Base-by-base conservation (phyloP, 2,797 vertebrate species). In the Onychomys torridus region DNA sequence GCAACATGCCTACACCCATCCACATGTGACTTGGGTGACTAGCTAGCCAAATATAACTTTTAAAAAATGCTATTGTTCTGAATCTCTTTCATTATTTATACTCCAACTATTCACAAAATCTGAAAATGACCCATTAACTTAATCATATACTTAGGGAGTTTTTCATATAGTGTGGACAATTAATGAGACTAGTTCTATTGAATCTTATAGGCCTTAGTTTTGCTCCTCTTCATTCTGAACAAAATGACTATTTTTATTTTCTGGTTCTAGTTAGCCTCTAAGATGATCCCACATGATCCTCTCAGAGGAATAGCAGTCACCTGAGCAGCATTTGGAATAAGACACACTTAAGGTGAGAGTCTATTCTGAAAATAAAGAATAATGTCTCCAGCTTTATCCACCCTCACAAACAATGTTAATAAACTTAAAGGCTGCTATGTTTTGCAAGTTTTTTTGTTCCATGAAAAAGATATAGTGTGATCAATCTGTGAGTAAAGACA, bases 31-130 rank as follows among this genome's bases (percentile, higher is more conserved):
- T 86, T 19, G 0, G 1, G 0, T 27, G 82, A 25, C 61, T 25
- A 23, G 2, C 23, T 93, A 82, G 16, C 61, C 25, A 65, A 65
- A 0, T 76, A 12, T 29, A 75, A 52, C 23, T 12, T 81, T 40
- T 7, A 14, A 61, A 49, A 27, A 37, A 27, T 7, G 0, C 2
- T 40, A 0, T 3, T 40, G 3, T n/a, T 67, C 17, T 21, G 55
- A 12, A 12, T 43, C 21, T 10, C 21, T 32, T 73, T 52, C 78
- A 40, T 4, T 69, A 37, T 49, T 90, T 69, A 21, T 1, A 52
- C 1, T 89, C 3, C 46, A 13, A 82, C 76, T 0, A 67, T 82
- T 82, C 83, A 13, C 32, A 40, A 67, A 91, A 91, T 25, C 5
- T 65, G 3, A 32, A 95, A 71, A 49, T 1, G 0, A 0, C 1